Evolutionary conservation across 2,888 invertebrate species (phyloP), one percentile per base, ranked within the genome.

Genomic region (Epsilonema sp.): DNA sequence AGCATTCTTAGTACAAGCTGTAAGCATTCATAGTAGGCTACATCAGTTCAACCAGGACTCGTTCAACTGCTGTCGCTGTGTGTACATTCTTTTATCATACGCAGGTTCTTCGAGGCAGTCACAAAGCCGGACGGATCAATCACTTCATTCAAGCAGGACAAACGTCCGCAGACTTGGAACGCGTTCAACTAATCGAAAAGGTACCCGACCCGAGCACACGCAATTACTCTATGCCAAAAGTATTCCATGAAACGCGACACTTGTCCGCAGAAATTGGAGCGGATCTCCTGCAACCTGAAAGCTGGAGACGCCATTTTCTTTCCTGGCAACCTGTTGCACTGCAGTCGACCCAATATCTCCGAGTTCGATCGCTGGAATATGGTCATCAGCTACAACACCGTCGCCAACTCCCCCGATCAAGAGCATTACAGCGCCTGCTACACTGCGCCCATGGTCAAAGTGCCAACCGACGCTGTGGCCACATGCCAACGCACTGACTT

Each of bases 281-380:
- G 31, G 8, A 16, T 31, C 16, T 16, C 8, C 31, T 8, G 8
- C 8, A 22, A 43, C 22, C 43, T 43, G 22, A 11, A 3, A 3
- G 36, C 43, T n/a, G 43, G 43, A 2, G 43, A 43, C 22, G 31
- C 13, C 3, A 23, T 43, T 5, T 36, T 43, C 21, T 43, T 43
- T 19, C 43, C 26, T 36, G 43, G 36, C 31, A 43, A 43, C 43
- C 19, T 36, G 43, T 36, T 25, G 25, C 43, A 43, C 36, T n/a
- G 16, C 11, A 43, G 43, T 21, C 25, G 26, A n/a, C 25, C 23
- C n/a, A 42, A 41, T n/a, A 11, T 4, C 4, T 41, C 41, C 4
- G 22, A 19, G 22, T 3, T 22, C 8, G 23, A 23, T 8, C 11
- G 41, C 8, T 41, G 41, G 41, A 41, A 41, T n/a, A 11, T 41